A percentile compares a stretch with the other conserved stretches of the same genome.
Evolutionary conservation across 2,113 vertebrate genomes (phyloP).

Genomic region (Chamaetylas fuelleborni): DNA sequence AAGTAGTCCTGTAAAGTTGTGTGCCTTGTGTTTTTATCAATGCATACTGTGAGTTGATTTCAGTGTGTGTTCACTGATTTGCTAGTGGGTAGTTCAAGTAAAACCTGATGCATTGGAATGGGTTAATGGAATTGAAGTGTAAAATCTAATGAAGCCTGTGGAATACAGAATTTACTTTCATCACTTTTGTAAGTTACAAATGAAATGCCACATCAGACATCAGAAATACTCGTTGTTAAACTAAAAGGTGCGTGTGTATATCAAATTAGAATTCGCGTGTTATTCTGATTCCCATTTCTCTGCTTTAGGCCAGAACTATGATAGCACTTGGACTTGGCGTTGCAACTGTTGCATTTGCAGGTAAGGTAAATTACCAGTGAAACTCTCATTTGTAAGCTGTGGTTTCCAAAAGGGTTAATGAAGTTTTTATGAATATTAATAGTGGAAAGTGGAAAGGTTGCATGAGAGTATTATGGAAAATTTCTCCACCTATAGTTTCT

Average conservation of each 20-base stretch:
- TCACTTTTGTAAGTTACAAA: background rate
- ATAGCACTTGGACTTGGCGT: conserved; percentile 89
- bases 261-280: background rate
- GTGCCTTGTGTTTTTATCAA: background rate
- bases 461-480: background rate
- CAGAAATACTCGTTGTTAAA: background rate
- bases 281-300: background rate
- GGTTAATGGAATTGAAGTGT: background rate
- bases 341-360: conserved; percentile 88
- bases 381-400: background rate
- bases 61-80: background rate
- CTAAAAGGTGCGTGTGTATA: background rate
- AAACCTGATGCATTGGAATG: accelerated
- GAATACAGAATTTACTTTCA: background rate
- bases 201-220: background rate
- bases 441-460: background rate
- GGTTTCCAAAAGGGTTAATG: background rate
- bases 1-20: background rate
- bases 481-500: background rate
- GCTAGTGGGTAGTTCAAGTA: background rate
- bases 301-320: conserved; percentile 79
- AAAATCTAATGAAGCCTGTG: background rate
- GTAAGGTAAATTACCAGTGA: conserved; percentile 65
- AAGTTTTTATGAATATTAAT: background rate
- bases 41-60: background rate